Evolutionary conservation across 2,113 vertebrate species (phyloP), one percentile per base, ranked within the genome.

Genomic region (Astur gentilis): DNA sequence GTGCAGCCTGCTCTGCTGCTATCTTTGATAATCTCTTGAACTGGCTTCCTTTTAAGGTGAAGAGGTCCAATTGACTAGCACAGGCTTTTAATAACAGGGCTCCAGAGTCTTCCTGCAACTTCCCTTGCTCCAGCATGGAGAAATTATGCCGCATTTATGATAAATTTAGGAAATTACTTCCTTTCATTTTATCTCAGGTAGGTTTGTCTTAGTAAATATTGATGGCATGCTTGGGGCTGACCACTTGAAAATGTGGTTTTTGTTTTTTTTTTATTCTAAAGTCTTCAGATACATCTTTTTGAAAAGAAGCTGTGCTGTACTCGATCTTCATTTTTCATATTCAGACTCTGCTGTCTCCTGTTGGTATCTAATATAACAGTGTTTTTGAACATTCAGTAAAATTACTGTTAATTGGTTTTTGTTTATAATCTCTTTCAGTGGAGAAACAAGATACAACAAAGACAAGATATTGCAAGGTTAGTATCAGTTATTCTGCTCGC

Each of bases 381-480:
- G 5, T 3, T 72, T 76, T 84, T 87, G 32, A 89, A 93, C 58
- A 31, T 57, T 18, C 18, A 31, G 10, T 91, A 83, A 87, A 82
- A 44, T 69, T 7, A 34, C 13, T 31, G 69, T 89, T 58, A 94
- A 45, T 45, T 81, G 34, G 60, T 29, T 76, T 31, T 64, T 79
- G 6, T 87, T 75, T 83, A 13, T 87, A 19, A 67, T 96, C 40
- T 97, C 4, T 98, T 98, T 94, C 94, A 99, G 99, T 98, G 99
- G 99, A 55, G 99, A 99, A 97, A 99, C 99, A 16, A 98, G 98
- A 86, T 99, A 98, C 98, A 99, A 99, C 98, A 99, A 98, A 97
- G 99, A 99, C 55, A 99, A 99, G 97, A 98, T 99, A 94, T 95
- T 99, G 36, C 99, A 99, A 99, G 99, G 99, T 99, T 96, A 83